phyloP scores from a whole-genome alignment of 2,113 vertebrate genomes.

The Nothoprocta pentlandii region DNA sequence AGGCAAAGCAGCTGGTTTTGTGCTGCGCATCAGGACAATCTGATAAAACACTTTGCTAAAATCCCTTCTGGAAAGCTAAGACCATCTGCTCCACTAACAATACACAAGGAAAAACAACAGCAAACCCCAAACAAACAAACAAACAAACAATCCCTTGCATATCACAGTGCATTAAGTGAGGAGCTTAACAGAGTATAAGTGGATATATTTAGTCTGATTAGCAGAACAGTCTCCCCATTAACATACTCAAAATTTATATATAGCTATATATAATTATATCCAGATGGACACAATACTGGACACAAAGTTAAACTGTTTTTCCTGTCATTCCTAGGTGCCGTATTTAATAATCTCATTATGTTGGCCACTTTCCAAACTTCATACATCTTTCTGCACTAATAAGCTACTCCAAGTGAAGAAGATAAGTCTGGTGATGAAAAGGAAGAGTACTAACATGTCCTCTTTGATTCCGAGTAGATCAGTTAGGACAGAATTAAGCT shows the following conservation, averaged over 20 bases:
- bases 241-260: too few relatives aligned
- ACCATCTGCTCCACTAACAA: constrained; percentile 62
- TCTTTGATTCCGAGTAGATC: not conserved
- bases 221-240: not conserved
- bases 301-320: not conserved
- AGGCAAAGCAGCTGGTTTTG: not conserved
- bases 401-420: constrained; percentile 11
- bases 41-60: constrained; percentile 57
- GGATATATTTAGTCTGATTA: not conserved
- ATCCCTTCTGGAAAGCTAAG: constrained; percentile 50
- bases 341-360: constrained; percentile 1
- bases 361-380: not conserved
- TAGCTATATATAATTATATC: not conserved
- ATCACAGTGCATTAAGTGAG: not conserved
- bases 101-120: not conserved
- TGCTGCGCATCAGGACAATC: not conserved
- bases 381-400: constrained; percentile 25
- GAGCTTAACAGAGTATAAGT: not conserved
- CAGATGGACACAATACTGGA: not conserved
- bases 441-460: not conserved
- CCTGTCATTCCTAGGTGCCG: not conserved
- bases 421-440: constrained; percentile 49
- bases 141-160: not conserved
- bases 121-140: constrained; percentile 42
- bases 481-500: not conserved